phyloP scores from a whole-genome alignment of 64 coral and sea anemone genomes.

The Acropora tenuis region DNA sequence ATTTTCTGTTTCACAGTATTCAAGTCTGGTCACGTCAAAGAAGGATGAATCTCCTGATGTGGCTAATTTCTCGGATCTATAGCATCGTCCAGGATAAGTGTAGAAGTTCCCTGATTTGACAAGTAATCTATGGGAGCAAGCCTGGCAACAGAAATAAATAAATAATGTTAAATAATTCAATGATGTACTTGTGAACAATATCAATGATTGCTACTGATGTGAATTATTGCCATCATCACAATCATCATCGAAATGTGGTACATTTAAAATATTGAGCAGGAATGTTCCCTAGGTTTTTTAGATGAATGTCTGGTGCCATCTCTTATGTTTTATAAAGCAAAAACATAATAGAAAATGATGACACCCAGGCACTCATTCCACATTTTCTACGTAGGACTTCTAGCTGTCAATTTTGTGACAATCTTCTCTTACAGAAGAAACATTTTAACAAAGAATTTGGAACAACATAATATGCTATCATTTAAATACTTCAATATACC shows the following conservation, averaged over 20 bases:
- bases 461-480: background rate
- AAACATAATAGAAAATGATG: no score
- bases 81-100: constrained; percentile 29
- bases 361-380: no score
- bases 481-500: background rate
- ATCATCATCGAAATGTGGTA: no score
- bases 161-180: background rate
- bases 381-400: no score
- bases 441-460: no score
- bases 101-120: constrained; percentile 27
- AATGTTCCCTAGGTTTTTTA: background rate
- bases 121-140: constrained; percentile 60
- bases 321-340: no score
- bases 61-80: background rate
- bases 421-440: no score
- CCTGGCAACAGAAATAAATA: background rate
- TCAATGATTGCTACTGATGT: no score
- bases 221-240: no score
- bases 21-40: background rate
- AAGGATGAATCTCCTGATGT: background rate
- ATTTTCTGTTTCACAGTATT: constrained; percentile 25
- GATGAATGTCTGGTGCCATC: no score
- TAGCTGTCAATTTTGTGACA: no score
- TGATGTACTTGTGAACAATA: background rate
- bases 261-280: no score